Evolutionary conservation across 1,140 invertebrate species (phyloP), one percentile per base, ranked within the genome.

Genomic region (Elymnias hypermnestra): DNA sequence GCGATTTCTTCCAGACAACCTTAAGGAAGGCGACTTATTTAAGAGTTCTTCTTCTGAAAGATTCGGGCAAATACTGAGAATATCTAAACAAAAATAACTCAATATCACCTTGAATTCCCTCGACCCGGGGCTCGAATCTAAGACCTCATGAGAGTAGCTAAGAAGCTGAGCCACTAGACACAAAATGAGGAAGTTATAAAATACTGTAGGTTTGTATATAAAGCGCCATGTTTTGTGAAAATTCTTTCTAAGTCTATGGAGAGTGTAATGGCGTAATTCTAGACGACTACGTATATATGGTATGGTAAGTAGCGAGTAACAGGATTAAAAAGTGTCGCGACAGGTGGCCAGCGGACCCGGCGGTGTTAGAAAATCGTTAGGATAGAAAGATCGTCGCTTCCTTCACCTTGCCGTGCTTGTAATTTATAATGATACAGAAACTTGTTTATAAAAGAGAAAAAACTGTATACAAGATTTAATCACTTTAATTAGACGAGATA

Each of bases 291-390:
- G 56, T 75, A 53, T 77, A 78, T 76, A 82, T 70, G 77, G 74
- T 61, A 83, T 81, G 65, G 75, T 77, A 71, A 75, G 69, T 77
- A 81, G 81, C 60, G 67, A 71, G 64, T 74, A 81, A 83, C 66
- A 72, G 75, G 72, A 81, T 79, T 79, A 81, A 81, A 83, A 77
- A 79, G 67, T 60, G 33, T 60, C 65, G 63, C 67, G 71, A 67
- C 76, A 78, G 72, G 71, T 78, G 79, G 69, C 64, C 59, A 47
- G 42, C 57, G 61, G 60, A 53, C 43, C 38, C 2, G 33, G 33
- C 33, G 33, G 51, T 53, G 72, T 73, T 83, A 83, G 74, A 78
- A 74, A 60, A 54, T 59, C 64, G 64, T 76, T 79, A 83, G 78
- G 36, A 52, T 40, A 35, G 29, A 40, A 17, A 43, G 28, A 15